These are phyloP conservation scores for Tyrophagus putrescentiae DNA, from an alignment of 1,140 invertebrate species.

Conservation along the genomic window DNA sequence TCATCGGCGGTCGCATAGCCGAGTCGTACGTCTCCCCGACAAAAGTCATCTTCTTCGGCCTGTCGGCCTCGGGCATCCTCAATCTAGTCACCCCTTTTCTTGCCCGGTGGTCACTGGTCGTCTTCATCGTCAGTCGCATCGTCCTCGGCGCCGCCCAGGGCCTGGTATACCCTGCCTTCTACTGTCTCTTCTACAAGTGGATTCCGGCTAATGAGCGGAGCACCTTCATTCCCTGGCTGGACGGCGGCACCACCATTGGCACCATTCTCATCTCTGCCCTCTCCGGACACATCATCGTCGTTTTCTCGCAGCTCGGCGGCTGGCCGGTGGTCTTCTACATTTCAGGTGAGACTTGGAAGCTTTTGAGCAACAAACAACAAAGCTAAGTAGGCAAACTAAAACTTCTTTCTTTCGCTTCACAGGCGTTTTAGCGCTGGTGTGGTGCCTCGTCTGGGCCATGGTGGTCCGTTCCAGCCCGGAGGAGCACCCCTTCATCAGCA, in stretches of 20 bases:
- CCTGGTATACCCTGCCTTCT: slow-evolving; percentile 18
- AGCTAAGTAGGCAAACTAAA: not conserved
- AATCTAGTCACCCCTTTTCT: slow-evolving; percentile 19
- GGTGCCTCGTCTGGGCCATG: slow-evolving; percentile 14
- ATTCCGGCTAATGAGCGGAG: slow-evolving; percentile 24
- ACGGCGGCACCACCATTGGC: slow-evolving; percentile 25
- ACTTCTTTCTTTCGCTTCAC: not conserved
- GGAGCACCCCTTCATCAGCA: slow-evolving; percentile 33
- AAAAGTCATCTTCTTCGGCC: slow-evolving; percentile 41
- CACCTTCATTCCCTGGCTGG: slow-evolving; percentile 25
- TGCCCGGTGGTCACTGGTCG: not conserved
- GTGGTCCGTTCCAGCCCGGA: slow-evolving; percentile 28
- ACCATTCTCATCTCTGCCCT: slow-evolving; percentile 25
- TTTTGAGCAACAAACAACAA: not conserved
- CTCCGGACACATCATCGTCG: slow-evolving; percentile 23
- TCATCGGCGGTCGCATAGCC: slow-evolving; percentile 59
- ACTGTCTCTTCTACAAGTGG: slow-evolving; percentile 21
- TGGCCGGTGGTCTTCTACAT: slow-evolving; percentile 27
- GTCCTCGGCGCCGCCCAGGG: slow-evolving; percentile 8
- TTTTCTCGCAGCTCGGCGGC: slow-evolving; percentile 21
- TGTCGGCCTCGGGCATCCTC: slow-evolving; percentile 8
- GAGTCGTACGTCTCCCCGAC: slow-evolving; percentile 57
- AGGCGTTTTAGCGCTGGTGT: slow-evolving; percentile 15
- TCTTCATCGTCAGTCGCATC: slow-evolving; percentile 8
- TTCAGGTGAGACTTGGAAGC: too few species aligned